Percentiles rank a stretch among this genome's conserved stretches.
phyloP scores from a whole-genome alignment of 2,888 invertebrate species.

The Idaea aversata region DNA sequence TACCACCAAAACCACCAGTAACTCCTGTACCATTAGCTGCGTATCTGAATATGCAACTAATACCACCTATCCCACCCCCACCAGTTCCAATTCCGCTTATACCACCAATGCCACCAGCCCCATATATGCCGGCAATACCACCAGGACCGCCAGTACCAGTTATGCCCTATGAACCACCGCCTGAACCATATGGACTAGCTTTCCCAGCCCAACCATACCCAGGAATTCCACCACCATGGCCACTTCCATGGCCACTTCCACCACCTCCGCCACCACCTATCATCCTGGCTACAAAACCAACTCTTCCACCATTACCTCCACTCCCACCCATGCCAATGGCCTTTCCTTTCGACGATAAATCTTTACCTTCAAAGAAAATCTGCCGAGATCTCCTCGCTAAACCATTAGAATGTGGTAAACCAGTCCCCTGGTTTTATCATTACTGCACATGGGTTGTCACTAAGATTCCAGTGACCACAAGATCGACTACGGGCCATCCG shows the following conservation, averaged over 20 bases:
- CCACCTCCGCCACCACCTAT: neutral
- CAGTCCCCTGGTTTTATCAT: constrained; percentile 49
- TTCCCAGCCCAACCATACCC: neutral
- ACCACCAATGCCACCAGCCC: neutral
- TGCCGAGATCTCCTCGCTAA: constrained; percentile 34
- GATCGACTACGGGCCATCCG: neutral
- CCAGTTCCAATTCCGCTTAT: neutral
- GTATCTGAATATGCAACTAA: neutral
- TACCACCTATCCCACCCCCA: neutral
- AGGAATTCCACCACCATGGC: neutral
- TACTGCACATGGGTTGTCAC: constrained; percentile 33
- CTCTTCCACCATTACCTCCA: neutral
- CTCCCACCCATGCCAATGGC: neutral
- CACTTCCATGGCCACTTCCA: neutral
- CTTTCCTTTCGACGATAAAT: neutral
- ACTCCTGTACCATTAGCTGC: neutral
- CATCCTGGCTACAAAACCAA: neutral
- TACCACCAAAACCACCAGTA: neutral
- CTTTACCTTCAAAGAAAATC: constrained; percentile 36
- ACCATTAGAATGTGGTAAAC: constrained; percentile 29
- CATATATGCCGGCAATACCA: neutral
- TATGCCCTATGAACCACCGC: neutral
- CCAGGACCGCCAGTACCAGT: neutral
- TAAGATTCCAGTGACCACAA: neutral
- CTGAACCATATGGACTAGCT: neutral